Evolutionary conservation across 2,888 invertebrate genomes (phyloP).

Genomic region (Athetis lepigone): DNA sequence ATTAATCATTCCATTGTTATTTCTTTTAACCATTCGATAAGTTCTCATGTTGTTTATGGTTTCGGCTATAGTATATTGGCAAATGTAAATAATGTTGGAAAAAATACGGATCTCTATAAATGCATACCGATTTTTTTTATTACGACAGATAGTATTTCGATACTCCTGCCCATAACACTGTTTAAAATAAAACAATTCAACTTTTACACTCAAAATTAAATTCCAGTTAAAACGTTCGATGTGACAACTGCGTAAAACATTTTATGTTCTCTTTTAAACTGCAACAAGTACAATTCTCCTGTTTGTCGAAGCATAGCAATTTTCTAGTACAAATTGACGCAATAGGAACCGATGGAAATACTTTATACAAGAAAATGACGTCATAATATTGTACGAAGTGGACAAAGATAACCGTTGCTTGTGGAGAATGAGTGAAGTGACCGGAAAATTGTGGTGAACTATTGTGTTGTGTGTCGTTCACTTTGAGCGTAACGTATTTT

Average conservation of each 20-base stretch:
- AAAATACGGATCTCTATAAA: conserved; percentile 33
- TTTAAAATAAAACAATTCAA: conserved; percentile 12
- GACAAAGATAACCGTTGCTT: conserved; percentile 39
- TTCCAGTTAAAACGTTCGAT: conserved; percentile 22
- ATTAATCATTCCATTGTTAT: conserved; percentile 59
- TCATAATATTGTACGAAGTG: conserved; percentile 40
- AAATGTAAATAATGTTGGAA: conserved; percentile 37
- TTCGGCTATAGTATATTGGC: conserved; percentile 48
- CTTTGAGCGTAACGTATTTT: conserved; percentile 18
- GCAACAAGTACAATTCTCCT: conserved; percentile 23
- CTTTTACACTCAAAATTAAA: conserved; percentile 17
- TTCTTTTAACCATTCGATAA: conserved; percentile 55
- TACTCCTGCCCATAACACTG: neutral
- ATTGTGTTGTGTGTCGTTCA: conserved; percentile 33
- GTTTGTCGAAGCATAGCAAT: conserved; percentile 25
- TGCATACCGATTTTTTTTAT: neutral
- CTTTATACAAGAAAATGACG: conserved; percentile 33
- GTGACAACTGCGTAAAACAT: conserved; percentile 9
- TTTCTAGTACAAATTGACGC: conserved; percentile 34
- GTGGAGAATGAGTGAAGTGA: conserved; percentile 37
- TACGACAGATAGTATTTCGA: neutral
- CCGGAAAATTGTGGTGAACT: conserved; percentile 43
- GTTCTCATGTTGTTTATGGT: conserved; percentile 59
- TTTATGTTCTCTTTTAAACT: conserved; percentile 30
- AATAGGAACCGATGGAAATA: conserved; percentile 33